Evolutionary conservation across 2,888 invertebrate species (phyloP).

Genomic region (Itoplectis maculator): DNA sequence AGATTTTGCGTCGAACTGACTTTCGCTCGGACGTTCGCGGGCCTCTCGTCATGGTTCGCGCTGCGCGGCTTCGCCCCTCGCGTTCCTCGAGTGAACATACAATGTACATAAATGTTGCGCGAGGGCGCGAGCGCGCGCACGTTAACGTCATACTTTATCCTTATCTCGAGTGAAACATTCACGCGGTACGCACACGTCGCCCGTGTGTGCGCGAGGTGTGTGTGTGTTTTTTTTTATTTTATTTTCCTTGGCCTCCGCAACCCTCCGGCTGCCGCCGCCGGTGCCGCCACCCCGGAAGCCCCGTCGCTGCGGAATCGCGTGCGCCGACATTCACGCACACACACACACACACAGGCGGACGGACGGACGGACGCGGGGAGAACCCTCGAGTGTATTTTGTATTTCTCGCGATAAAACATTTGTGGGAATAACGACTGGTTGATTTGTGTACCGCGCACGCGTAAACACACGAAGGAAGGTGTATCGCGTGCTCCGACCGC

Average conservation of each 20-base stretch:
- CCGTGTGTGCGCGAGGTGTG: too few relatives aligned
- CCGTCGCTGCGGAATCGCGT: conserved; percentile 53
- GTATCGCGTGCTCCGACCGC: conserved; percentile 25
- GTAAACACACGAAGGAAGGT: background rate
- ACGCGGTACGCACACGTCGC: conserved; percentile 34
- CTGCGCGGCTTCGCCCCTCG: background rate
- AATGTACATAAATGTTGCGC: background rate
- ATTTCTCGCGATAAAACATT: conserved; percentile 44
- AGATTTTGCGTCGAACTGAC: conserved; percentile 29
- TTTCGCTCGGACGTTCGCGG: background rate
- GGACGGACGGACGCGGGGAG: too few relatives aligned
- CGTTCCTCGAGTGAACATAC: background rate
- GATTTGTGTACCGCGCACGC: conserved; percentile 12
- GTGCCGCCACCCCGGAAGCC: conserved; percentile 45
- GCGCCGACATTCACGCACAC: conserved; percentile 3
- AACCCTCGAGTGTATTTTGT: conserved; percentile 35
- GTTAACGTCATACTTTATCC: conserved; percentile 42
- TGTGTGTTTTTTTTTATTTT: too few relatives aligned
- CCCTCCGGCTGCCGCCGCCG: background rate
- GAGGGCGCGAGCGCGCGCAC: conserved; percentile 4
- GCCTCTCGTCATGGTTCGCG: conserved; percentile 15
- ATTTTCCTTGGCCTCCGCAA: background rate
- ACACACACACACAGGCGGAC: conserved; percentile 8
- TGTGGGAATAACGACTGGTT: conserved; percentile 27
- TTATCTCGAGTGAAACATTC: conserved; percentile 46